Conservation (phyloP, 2,888 invertebrate species). For the Pollenia amentaria region DNA sequence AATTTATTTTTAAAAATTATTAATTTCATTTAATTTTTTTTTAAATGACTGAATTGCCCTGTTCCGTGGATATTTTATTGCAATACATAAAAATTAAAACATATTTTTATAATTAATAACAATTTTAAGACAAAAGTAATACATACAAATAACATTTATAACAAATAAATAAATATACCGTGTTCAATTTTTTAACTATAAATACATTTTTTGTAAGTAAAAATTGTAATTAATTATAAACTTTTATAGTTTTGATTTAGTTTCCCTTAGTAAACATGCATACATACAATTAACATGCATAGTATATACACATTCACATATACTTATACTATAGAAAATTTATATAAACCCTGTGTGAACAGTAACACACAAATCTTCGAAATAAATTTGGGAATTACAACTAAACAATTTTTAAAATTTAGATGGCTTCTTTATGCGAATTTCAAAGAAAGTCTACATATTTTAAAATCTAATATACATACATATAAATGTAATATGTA, state of each 20-base stretch:
- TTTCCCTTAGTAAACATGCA: background rate
- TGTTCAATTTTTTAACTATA: slow-evolving; percentile 68
- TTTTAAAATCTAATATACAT: slow-evolving; percentile 21
- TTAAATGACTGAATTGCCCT: slow-evolving; percentile 9
- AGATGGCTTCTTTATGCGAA: slow-evolving; percentile 58
- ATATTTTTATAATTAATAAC: slow-evolving; percentile 56
- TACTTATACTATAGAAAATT: background rate
- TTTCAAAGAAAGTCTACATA: slow-evolving; percentile 46
- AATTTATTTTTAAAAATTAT: background rate
- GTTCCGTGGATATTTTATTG: slow-evolving; percentile 26
- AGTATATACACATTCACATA: background rate
- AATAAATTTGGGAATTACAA: slow-evolving; percentile 44
- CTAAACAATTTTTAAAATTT: slow-evolving; percentile 18
- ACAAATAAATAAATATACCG: slow-evolving; percentile 57
- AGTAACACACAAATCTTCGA: slow-evolving; percentile 15
- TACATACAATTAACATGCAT: background rate
- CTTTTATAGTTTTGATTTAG: slow-evolving; percentile 3
- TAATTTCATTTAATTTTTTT: slow-evolving; percentile 15
- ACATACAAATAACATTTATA: slow-evolving; percentile 46
- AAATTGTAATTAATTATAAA: slow-evolving; percentile 66
- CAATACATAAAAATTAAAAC: slow-evolving; percentile 7
- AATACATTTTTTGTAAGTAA: slow-evolving; percentile 49
- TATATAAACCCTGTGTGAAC: background rate
- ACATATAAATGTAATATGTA: slow-evolving; percentile 45
- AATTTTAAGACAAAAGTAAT: slow-evolving; percentile 51